Evolutionary conservation across 2,888 invertebrate genomes (phyloP).

Genomic region (Hypena proboscidalis): DNA sequence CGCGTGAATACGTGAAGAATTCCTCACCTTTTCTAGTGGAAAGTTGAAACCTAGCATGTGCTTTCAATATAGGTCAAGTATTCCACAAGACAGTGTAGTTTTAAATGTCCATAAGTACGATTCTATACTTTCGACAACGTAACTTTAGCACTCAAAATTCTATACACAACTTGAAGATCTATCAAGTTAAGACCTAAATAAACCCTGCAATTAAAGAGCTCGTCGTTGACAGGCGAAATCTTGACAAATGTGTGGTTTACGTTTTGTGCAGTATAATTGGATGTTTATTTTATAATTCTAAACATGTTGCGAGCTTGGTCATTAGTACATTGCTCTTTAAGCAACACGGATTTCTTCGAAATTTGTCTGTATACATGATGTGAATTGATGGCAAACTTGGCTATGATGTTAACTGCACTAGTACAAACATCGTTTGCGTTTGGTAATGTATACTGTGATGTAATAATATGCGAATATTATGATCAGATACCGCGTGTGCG

Average conservation of each 20-base stretch:
- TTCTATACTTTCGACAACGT: not conserved
- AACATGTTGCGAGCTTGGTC: conserved; percentile 19
- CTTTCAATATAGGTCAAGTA: conserved; percentile 2
- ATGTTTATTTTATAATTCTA: conserved; percentile 30
- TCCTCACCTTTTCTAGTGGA: not conserved
- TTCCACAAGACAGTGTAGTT: no score
- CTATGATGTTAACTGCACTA: conserved; percentile 8
- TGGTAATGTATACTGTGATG: conserved; percentile 8
- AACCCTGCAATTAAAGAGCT: conserved; percentile 20
- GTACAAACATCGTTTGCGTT: conserved; percentile 1
- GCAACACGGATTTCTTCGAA: conserved; percentile 22
- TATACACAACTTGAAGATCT: conserved; percentile 3
- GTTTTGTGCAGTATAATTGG: conserved; percentile 22
- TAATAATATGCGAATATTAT: not conserved
- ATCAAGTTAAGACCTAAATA: conserved; percentile 11
- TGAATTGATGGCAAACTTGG: conserved; percentile 14
- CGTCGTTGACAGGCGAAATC: conserved; percentile 17
- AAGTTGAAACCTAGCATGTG: conserved; percentile 8
- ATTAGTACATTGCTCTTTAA: conserved; percentile 32
- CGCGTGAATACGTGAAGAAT: not conserved
- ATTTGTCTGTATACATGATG: conserved; percentile 17
- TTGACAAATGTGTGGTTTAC: conserved; percentile 26
- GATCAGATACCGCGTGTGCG: not conserved
- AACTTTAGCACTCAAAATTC: not conserved
- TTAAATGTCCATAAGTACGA: no score